Evolutionary conservation across 2,888 invertebrate species (phyloP), one percentile per base, ranked within the genome.

Genomic region (Ceriagrion tenellum): DNA sequence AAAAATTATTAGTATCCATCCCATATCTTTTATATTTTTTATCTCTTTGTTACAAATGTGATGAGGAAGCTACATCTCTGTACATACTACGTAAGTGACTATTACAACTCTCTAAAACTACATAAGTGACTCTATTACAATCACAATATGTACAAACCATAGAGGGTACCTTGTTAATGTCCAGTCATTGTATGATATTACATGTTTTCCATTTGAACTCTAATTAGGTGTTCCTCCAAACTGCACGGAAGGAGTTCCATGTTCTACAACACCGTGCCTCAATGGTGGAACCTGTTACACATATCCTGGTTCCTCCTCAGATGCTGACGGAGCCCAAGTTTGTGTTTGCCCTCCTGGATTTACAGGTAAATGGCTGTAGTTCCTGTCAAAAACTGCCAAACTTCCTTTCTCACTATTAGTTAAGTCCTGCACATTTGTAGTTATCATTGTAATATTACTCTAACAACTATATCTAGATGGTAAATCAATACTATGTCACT

Each of bases 331-430:
- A 97, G 97, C 96, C 96, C 96, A 95, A 97, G 97, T 96, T 96
- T 99, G 99, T 96, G 97, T 97, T 95, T 99, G 99, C 97, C 97
- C 97, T 74, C 96, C 97, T 40, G 99, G 99, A 6, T 99, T 97
- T 96, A 97, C 97, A 90, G 99, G 99, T 0, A 97, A 74, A 47
- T 47, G 35, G 35, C 35, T 91, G 16, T 63, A 18, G 6, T 74
- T 69, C 40, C 30, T 26, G 13, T 12, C 35, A 4, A 47, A 47
- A 35, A 18, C 23, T 69, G n/a, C 74, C 47, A 26, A 55, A 8
- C 18, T 74, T 69, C 13, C 47, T 69, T n/a, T 23, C 69, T 74
- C 69, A 93, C 35, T 26, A 47, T 93, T 93, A 81, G 81, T 16
- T 47, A 26, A 93, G 26, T 93, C n/a, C 47, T 74, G 81, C 81